These are phyloP conservation scores for Agonopterix subpropinquella DNA, from an alignment of 2,888 invertebrate genomes.

Conservation along the genomic window DNA sequence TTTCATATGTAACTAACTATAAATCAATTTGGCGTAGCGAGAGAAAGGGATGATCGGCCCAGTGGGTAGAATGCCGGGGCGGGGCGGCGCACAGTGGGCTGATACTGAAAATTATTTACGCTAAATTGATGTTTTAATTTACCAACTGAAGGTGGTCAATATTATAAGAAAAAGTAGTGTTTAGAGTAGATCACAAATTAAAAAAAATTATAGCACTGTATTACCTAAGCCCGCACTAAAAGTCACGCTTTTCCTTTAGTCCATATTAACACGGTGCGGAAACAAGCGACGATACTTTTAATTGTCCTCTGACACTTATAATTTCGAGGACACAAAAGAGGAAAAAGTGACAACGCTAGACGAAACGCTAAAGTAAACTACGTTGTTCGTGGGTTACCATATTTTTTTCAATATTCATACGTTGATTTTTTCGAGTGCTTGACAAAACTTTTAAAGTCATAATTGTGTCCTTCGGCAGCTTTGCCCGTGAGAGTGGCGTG, in stretches of 20 bases:
- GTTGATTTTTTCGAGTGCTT: no score
- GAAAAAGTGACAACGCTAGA: no score
- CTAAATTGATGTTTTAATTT: neutral
- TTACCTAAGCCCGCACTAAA: no score
- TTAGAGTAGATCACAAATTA: neutral
- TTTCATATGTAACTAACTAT: constrained; percentile 44
- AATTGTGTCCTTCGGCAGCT: no score
- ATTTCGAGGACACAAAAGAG: no score
- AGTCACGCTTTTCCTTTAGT: neutral
- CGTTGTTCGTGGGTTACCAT: no score
- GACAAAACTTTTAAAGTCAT: no score
- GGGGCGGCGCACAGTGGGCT: neutral
- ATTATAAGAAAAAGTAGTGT: no score
- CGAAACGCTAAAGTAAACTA: no score
- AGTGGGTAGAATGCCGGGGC: constrained; percentile 21
- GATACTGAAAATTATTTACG: neutral
- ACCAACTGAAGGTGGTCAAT: neutral
- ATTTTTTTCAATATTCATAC: no score
- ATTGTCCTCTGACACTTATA: neutral
- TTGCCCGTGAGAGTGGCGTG: no score
- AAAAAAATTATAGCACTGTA: neutral
- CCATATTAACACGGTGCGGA: neutral
- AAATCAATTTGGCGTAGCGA: constrained; percentile 39
- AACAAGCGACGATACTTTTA: no score
- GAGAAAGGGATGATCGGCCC: constrained; percentile 23